phyloP scores from a whole-genome alignment of 2,797 vertebrate genomes.

The Sebastes wilsoni region DNA sequence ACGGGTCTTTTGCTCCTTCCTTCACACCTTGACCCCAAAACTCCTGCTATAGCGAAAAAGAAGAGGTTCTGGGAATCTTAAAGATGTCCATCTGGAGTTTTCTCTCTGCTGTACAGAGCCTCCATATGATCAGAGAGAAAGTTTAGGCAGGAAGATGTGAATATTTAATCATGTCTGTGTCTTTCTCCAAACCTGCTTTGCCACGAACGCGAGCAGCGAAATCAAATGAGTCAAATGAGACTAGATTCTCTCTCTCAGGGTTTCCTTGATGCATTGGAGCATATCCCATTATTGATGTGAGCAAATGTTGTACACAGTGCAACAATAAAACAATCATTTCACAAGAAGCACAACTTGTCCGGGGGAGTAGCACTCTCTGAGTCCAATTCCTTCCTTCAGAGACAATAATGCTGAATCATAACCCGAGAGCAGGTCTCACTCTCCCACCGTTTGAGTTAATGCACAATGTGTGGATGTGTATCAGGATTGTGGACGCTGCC shows the following conservation, averaged over 20 bases:
- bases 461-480: slow-evolving; percentile 15
- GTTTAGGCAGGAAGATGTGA: slow-evolving; percentile 51
- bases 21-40: slow-evolving; percentile 78
- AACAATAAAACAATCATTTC: slow-evolving; percentile 59
- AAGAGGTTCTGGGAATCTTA: slow-evolving; percentile 63
- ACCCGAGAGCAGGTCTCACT: slow-evolving; percentile 28
- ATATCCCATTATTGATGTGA: slow-evolving; percentile 72
- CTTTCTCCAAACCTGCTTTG: slow-evolving; percentile 48
- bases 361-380: slow-evolving; percentile 39
- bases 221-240: slow-evolving; percentile 64
- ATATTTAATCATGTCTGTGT: slow-evolving; percentile 56
- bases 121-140: slow-evolving; percentile 43
- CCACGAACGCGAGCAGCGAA: slow-evolving; percentile 30
- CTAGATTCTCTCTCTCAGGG: slow-evolving; percentile 55
- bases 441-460: slow-evolving; percentile 39
- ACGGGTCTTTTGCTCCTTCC: slow-evolving; percentile 75
- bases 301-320: slow-evolving; percentile 65
- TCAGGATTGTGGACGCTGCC: background rate
- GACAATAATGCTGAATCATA: slow-evolving; percentile 43
- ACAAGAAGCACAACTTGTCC: slow-evolving; percentile 53
- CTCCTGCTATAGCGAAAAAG: slow-evolving; percentile 46
- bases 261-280: slow-evolving; percentile 57
- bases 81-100: slow-evolving; percentile 67
- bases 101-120: background rate
- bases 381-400: slow-evolving; percentile 37